Evolutionary conservation across 2,888 invertebrate species (phyloP), one percentile per base, ranked within the genome.

Genomic region (Heliconius erato): DNA sequence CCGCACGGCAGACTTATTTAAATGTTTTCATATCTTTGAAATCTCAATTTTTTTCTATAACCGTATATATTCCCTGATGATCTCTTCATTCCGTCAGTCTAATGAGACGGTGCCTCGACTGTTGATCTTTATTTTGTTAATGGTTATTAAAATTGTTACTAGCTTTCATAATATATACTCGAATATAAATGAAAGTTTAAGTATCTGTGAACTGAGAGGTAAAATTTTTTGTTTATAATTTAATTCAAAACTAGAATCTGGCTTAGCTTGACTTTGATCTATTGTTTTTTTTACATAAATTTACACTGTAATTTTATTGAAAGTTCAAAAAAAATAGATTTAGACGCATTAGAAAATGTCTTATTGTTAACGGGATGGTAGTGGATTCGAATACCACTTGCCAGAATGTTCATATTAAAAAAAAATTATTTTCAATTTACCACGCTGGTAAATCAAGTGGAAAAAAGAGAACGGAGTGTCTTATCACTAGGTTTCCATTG

Each of bases 21-120:
- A 63, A 78, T 83, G 71, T 59, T 44, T 28, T 16, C n/a, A 76
- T 76, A 76, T 76, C 35, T 23, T 35, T 19, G 14, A 63, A 76
- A 63, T 76, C 76, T 76, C 76, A 14, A 63, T 76, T 23, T 76
- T 54, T 40, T 76, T 16, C 35, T 63, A 59, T 76, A 72, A 72
- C 23, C 35, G 11, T 23, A 74, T 74, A 54, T 54, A 74, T 74
- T 54, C 26, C n/a, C 54, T 54, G 74, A 54, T 76, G n/a, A 76
- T 76, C 76, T 76, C 32, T 76, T 76, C 76, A 35, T 63, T 63
- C 59, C 76, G 35, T 63, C 59, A 74, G 54, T 63, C 76, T 59
- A 76, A 76, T 63, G 76, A 76, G 59, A 32, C 35, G 44, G n/a
- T n/a, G 44, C 44, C n/a, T n/a, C 12, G 71, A 72, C 44, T 44